phyloP scores from a whole-genome alignment of 2,113 vertebrate genomes.

The Hymenochirus boettgeri region DNA sequence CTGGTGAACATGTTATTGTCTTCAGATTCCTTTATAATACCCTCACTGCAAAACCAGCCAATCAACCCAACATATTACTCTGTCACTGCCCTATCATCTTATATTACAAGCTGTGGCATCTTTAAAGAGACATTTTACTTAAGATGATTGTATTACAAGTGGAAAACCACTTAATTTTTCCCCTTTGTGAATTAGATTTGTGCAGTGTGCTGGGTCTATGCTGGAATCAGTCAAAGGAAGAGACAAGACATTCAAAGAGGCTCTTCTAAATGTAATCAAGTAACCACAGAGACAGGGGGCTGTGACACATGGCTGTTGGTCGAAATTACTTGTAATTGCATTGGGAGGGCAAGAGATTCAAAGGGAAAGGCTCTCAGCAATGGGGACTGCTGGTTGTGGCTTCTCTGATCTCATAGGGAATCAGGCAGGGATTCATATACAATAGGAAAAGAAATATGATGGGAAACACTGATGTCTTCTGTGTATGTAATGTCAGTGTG shows the following conservation, averaged over 20 bases:
- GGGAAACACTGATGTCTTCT: neutral
- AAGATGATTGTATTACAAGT: slow-evolving; percentile 14
- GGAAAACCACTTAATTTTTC: slow-evolving; percentile 14
- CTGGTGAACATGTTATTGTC: no score
- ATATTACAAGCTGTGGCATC: neutral
- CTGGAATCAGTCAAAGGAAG: neutral
- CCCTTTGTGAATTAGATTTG: slow-evolving; percentile 24
- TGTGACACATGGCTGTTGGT: neutral
- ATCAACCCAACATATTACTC: no score
- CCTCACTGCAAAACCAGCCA: no score
- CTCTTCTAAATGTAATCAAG: slow-evolving; percentile 24
- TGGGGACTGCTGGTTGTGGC: neutral
- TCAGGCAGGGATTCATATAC: no score
- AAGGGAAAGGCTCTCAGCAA: neutral
- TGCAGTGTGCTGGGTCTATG: neutral
- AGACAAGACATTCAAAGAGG: neutral
- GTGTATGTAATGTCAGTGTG: neutral
- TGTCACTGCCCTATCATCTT: no score
- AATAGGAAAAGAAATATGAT: no score
- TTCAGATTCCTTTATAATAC: no score
- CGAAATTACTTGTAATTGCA: neutral
- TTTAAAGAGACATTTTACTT: neutral
- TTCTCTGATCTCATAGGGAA: no score
- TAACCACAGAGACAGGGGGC: neutral
- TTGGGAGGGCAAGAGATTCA: neutral